Evolutionary conservation across 2,888 invertebrate genomes (phyloP).

Genomic region (Scaptomyza parva): DNA sequence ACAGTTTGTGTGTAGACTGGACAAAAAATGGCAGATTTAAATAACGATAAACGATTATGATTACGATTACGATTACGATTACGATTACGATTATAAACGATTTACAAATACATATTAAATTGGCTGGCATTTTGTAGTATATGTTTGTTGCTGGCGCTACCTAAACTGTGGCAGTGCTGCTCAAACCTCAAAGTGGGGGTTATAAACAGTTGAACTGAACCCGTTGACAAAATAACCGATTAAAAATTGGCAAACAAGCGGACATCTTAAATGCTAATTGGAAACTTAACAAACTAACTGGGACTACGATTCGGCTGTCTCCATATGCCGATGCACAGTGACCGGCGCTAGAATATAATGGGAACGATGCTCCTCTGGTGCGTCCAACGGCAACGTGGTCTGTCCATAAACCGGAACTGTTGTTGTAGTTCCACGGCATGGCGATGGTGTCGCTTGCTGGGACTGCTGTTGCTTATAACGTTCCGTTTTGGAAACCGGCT

Average conservation of each 20-base stretch:
- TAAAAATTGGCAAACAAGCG: conserved; percentile 78
- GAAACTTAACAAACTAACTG: conserved; percentile 56
- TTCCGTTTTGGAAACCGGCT: conserved; percentile 82
- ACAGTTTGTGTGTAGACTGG: conserved; percentile 31
- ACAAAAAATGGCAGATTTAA: conserved; percentile 71
- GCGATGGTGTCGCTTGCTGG: conserved; percentile 61
- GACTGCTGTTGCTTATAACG: conserved; percentile 66
- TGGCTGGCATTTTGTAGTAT: conserved; percentile 63
- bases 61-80: conserved; percentile 47
- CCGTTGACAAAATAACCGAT: conserved; percentile 41
- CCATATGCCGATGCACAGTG: conserved; percentile 95
- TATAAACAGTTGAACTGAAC: conserved; percentile 65
- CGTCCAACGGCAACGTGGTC: conserved; percentile 77
- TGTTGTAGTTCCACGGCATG: conserved; percentile 52
- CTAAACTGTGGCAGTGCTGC: conserved; percentile 17
- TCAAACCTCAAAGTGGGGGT: conserved; percentile 11
- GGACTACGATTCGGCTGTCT: conserved; percentile 86
- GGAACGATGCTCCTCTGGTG: conserved; percentile 62
- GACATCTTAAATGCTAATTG: conserved; percentile 42
- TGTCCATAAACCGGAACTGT: conserved; percentile 70
- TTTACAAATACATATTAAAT: conserved; percentile 46
- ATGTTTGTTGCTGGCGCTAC: conserved; percentile 10
- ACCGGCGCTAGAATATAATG: conserved; percentile 93
- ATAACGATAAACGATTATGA: conserved; percentile 40
- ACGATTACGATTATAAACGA: conserved; percentile 35